phyloP scores from a whole-genome alignment of 2,888 invertebrate species.

The Nymphalis polychloros region DNA sequence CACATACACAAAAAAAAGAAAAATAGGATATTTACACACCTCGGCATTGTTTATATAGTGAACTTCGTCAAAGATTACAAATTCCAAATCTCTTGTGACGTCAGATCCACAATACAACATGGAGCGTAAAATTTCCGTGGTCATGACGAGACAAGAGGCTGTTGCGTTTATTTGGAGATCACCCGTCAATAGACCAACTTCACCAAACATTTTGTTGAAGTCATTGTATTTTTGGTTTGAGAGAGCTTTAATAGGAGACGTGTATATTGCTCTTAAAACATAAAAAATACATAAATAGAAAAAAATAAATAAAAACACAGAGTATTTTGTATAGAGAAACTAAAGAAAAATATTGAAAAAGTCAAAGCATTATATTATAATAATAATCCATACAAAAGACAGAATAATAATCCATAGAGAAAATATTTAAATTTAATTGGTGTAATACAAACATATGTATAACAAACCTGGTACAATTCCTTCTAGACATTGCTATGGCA shows the following conservation, averaged over 20 bases:
- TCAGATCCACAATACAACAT: conserved; percentile 98
- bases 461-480: conserved; percentile 91
- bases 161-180: conserved; percentile 97
- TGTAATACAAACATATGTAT: too few species aligned
- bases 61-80: conserved; percentile 99
- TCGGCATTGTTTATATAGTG: conserved; percentile 99
- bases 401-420: too few species aligned
- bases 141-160: conserved; percentile 98
- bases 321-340: neutral
- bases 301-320: neutral
- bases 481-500: conserved; percentile 96
- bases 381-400: too few species aligned
- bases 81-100: conserved; percentile 97
- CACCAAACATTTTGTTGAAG: conserved; percentile 94
- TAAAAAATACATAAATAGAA: conserved; percentile 2
- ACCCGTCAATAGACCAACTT: conserved; percentile 96
- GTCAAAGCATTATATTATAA: too few species aligned
- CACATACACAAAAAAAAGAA: neutral
- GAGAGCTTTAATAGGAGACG: conserved; percentile 98
- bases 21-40: conserved; percentile 63
- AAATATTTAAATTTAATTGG: too few species aligned
- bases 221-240: conserved; percentile 99
- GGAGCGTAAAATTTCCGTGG: conserved; percentile 98
- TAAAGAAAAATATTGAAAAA: too few species aligned
- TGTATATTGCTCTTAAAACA: conserved; percentile 91